A percentile compares a stretch with the other conserved stretches of the same genome.
phyloP scores from a whole-genome alignment of 2,797 vertebrate species.

The Brotula barbata region DNA sequence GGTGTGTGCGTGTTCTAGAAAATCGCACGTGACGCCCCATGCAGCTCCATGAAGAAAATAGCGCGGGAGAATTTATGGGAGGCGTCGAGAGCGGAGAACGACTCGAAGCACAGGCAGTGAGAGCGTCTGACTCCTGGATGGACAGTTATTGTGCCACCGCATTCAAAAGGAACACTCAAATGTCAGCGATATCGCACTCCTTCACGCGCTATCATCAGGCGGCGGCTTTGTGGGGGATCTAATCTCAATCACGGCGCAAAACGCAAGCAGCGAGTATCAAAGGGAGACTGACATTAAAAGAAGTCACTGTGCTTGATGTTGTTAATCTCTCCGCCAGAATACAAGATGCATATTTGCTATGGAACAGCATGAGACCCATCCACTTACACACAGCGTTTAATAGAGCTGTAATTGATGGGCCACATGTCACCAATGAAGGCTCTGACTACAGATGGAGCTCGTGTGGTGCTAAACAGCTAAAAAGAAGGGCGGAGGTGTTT shows the following conservation, averaged over 20 bases:
- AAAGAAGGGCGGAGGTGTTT: conserved; percentile 34
- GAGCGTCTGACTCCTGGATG: conserved; percentile 27
- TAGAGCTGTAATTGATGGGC: conserved; percentile 69
- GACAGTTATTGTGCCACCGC: conserved; percentile 46
- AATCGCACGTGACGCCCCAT: too few species aligned
- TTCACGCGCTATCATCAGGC: conserved; percentile 37
- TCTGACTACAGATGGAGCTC: conserved; percentile 71
- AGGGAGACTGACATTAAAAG: conserved; percentile 67
- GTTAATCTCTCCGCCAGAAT: conserved; percentile 69
- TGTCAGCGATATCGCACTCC: conserved; percentile 43
- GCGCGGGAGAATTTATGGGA: neutral
- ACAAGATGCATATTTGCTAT: conserved; percentile 62
- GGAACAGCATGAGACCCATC: conserved; percentile 65
- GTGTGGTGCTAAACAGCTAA: conserved; percentile 61
- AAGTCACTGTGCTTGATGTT: conserved; percentile 63
- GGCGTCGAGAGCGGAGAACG: neutral
- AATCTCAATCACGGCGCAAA: conserved; percentile 52
- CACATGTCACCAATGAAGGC: conserved; percentile 64
- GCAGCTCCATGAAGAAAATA: conserved; percentile 13
- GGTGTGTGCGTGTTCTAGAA: conserved; percentile 20
- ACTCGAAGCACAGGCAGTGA: conserved; percentile 6
- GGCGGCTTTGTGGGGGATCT: conserved; percentile 55
- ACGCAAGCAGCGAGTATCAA: conserved; percentile 60
- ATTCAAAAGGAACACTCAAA: conserved; percentile 38
- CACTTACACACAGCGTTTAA: conserved; percentile 66